Percentiles rank a stretch among this genome's conserved stretches.
These are phyloP conservation scores for Peromyscus eremicus DNA, from an alignment of 2,797 vertebrate genomes.

Conservation along the genomic window DNA sequence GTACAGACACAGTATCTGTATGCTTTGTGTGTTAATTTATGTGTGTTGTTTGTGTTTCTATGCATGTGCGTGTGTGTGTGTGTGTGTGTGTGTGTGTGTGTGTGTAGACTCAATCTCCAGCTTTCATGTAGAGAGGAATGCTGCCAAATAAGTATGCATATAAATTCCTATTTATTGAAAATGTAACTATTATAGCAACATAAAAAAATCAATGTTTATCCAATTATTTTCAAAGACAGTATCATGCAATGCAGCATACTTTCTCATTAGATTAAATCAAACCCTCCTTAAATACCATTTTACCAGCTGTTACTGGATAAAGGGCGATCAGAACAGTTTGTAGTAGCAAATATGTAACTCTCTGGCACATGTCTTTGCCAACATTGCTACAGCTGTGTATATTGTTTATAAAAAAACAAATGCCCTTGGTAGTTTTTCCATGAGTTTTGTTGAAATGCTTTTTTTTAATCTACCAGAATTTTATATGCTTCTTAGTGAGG, in stretches of 20 bases:
- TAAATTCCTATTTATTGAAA: conserved; percentile 89
- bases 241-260: conserved; percentile 84
- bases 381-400: conserved; percentile 83
- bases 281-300: conserved; percentile 90
- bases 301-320: conserved; percentile 89
- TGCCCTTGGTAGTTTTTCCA: conserved; percentile 76
- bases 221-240: conserved; percentile 89
- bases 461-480: conserved; percentile 51
- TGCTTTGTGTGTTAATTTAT: conserved; percentile 25
- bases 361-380: conserved; percentile 86
- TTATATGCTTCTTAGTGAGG: conserved; percentile 57
- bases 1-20: neutral
- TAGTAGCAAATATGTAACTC: conserved; percentile 81
- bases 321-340: conserved; percentile 85
- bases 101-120: conserved; percentile 64
- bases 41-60: neutral
- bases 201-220: conserved; percentile 91
- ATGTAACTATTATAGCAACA: conserved; percentile 89
- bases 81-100: neutral
- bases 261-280: conserved; percentile 91
- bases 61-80: neutral
- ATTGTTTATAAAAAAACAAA: conserved; percentile 84
- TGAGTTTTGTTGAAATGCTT: conserved; percentile 81
- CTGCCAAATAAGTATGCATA: conserved; percentile 86
- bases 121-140: conserved; percentile 71